Evolutionary conservation across 2,113 vertebrate species (phyloP), one percentile per base, ranked within the genome.

Genomic region (Macroglossus sobrinus): DNA sequence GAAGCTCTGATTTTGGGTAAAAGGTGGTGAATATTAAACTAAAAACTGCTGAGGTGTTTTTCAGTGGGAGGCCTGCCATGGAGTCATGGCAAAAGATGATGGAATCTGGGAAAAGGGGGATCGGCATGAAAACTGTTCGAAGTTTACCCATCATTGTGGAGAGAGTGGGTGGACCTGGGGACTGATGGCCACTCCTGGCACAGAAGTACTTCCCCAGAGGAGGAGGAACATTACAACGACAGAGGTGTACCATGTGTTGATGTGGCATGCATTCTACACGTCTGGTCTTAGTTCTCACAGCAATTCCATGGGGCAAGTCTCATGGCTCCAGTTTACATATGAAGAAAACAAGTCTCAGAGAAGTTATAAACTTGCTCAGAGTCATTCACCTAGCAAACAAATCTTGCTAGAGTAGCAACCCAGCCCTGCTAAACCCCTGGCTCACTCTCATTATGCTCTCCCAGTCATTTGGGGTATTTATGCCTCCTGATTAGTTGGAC

Each of bases 401-500:
- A n/a, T 30, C 64, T 66, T 66, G n/a, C 16, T 15, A 47, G 79
- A 78, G 50, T 19, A 50, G 40, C 15, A 24, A 8, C 11, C 12
- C 47, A 35, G 45, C 7, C 13, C 11, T 24, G 15, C 15, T 19
- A 28, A 15, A 14, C 35, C 45, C 4, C 69, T 5, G 43, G 72
- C 18, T 35, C 15, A 8, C 21, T 57, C 21, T 68, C 22, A 11
- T 26, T 75, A 26, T 3, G 10, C 5, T 59, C 63, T 38, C 24
- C 3, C 33, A 72, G 33, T 40, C 50, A 5, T 11, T 53, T 43
- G 66, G 71, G 43, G 68, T 45, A 0, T 40, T 22, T 35, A 3
- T 0, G 1, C 22, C 26, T 69, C 57, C 33, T 7, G 35, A 2
- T 64, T 4, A 0, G 35, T 15, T 0, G 3, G 28, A 16, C 33